A percentile compares a stretch with the other conserved stretches of the same genome.
Evolutionary conservation across 2,113 vertebrate genomes (phyloP).

Genomic region (Hemiprocne comata): DNA sequence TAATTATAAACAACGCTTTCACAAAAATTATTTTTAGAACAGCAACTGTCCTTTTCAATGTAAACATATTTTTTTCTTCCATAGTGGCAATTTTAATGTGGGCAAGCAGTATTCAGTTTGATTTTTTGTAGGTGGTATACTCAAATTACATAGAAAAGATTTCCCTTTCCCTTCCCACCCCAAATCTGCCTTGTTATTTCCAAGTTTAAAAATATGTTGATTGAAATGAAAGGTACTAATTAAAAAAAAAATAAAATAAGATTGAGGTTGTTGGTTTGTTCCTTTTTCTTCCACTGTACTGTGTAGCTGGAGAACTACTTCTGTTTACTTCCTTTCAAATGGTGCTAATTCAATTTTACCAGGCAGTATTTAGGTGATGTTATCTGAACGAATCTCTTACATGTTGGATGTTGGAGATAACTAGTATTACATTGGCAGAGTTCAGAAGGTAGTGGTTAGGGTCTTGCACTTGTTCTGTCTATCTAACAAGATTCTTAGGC

Average conservation of each 20-base stretch:
- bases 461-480: background rate
- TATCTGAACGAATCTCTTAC: background rate
- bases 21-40: constrained; percentile 33
- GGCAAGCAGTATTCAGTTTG: background rate
- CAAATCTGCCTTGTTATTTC: background rate
- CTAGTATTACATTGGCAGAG: background rate
- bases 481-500: background rate
- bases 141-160: background rate
- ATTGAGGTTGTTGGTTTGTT: background rate
- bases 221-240: background rate
- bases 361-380: background rate
- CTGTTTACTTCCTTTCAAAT: background rate
- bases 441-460: background rate
- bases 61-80: background rate
- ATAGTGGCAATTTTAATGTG: background rate
- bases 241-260: background rate
- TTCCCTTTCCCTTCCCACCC: background rate
- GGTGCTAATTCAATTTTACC: background rate
- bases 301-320: background rate
- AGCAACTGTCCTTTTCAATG: constrained; percentile 7
- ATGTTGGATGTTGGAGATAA: background rate
- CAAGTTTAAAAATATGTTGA: background rate
- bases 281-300: background rate
- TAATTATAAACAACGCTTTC: constrained; percentile 15
- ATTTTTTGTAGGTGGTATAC: constrained; percentile 44